A percentile compares a stretch with the other conserved stretches of the same genome.
Evolutionary conservation across 2,888 invertebrate species (phyloP).

Genomic region (Drosophila limbata): DNA sequence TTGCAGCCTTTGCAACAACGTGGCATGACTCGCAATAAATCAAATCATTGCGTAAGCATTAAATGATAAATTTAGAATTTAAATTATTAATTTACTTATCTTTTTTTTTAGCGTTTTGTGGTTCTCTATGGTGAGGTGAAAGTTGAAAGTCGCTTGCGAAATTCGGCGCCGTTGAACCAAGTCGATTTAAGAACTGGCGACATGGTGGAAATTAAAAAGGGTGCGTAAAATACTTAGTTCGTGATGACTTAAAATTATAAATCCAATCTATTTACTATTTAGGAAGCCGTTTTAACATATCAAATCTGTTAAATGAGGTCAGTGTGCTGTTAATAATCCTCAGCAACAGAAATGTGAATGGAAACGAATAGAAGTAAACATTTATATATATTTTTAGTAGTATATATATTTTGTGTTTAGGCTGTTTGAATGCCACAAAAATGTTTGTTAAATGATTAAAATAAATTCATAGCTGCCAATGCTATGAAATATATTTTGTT

Average conservation of each 20-base stretch:
- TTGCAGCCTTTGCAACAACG: constrained; percentile 68
- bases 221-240: constrained; percentile 30
- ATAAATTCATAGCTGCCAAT: constrained; percentile 5
- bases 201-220: constrained; percentile 60
- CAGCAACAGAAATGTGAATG: background rate
- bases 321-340: constrained; percentile 39
- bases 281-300: constrained; percentile 46
- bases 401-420: constrained; percentile 3
- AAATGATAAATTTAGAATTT: background rate
- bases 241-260: background rate
- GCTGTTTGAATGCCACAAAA: background rate
- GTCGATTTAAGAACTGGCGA: constrained; percentile 58
- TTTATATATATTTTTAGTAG: background rate
- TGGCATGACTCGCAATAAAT: constrained; percentile 57
- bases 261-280: background rate
- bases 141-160: constrained; percentile 24
- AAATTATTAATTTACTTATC: background rate
- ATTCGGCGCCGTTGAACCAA: background rate
- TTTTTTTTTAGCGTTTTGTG: constrained; percentile 58
- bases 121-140: constrained; percentile 60
- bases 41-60: constrained; percentile 52
- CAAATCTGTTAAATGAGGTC: constrained; percentile 25
- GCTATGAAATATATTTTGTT: constrained; percentile 26
- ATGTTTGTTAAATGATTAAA: background rate
- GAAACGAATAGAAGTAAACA: background rate